Evolutionary conservation across 92 coral and sea anemone genomes (phyloP).

Genomic region (Nematostella vectensis): DNA sequence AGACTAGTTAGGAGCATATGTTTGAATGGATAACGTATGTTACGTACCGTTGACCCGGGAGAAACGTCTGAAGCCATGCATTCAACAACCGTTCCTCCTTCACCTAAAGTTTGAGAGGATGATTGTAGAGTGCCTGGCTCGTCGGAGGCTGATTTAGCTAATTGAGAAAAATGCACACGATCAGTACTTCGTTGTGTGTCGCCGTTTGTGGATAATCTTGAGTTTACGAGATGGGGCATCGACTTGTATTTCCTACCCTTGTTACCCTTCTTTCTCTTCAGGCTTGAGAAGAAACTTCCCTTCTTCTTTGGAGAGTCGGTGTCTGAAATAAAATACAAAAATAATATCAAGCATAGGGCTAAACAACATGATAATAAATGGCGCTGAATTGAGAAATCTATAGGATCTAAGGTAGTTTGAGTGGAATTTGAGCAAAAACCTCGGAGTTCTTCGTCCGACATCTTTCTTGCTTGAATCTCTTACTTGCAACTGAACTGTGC

Average conservation of each 20-base stretch:
- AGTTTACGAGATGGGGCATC: constrained; percentile 76
- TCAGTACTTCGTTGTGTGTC: constrained; percentile 55
- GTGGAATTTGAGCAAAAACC: constrained; percentile 49
- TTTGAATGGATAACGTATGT: too few species aligned
- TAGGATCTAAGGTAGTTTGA: constrained; percentile 5
- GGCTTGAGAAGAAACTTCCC: constrained; percentile 76
- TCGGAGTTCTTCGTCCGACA: constrained; percentile 98
- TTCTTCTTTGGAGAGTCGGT: constrained; percentile 61
- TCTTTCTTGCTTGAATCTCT: constrained; percentile 51
- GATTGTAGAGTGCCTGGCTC: constrained; percentile 64
- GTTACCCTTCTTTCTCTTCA: constrained; percentile 83
- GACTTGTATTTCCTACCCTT: constrained; percentile 97
- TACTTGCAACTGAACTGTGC: constrained; percentile 56
- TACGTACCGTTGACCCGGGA: constrained; percentile 97
- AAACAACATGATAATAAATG: too few species aligned
- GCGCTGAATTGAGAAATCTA: constrained; percentile 3
- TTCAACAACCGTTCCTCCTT: constrained; percentile 52
- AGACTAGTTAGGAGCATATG: too few species aligned
- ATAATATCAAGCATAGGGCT: too few species aligned
- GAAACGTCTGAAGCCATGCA: constrained; percentile 77
- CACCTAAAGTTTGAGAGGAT: constrained; percentile 57
- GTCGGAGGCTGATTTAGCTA: constrained; percentile 75
- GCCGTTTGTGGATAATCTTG: constrained; percentile 42
- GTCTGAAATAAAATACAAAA: too few species aligned
- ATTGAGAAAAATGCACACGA: constrained; percentile 74